These are phyloP conservation scores for Zosterops japonicus DNA, from an alignment of 2,113 vertebrate genomes.

Conservation along the genomic window DNA sequence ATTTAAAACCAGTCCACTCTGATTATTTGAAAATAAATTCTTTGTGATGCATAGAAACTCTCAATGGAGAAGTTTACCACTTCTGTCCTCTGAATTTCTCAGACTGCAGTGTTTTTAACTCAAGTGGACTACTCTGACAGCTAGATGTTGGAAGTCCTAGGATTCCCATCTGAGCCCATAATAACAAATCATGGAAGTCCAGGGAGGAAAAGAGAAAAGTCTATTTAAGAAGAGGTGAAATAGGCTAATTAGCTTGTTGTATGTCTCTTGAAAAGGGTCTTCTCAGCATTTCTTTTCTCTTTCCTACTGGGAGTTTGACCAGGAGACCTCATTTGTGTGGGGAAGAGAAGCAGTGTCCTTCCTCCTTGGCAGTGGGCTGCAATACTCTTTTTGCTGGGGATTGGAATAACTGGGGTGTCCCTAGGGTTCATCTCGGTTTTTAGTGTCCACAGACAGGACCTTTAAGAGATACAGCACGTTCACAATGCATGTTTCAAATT, in stretches of 20 bases:
- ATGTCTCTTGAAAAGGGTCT: background rate
- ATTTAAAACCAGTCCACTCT: background rate
- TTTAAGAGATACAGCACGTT: background rate
- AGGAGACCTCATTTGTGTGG: background rate
- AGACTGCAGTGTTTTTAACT: background rate
- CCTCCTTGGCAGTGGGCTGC: background rate
- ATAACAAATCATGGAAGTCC: background rate
- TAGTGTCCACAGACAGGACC: background rate
- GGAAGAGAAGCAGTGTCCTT: background rate
- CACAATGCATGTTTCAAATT: background rate
- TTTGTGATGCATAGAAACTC: background rate
- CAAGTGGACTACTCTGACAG: rapidly evolving
- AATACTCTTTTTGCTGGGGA: background rate
- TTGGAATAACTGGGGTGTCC: background rate
- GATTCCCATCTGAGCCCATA: background rate
- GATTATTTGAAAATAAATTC: background rate
- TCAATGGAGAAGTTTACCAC: background rate
- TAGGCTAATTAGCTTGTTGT: background rate
- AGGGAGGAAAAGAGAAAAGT: background rate
- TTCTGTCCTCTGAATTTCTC: background rate
- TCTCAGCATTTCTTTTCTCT: background rate
- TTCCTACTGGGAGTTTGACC: background rate
- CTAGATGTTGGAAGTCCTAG: background rate
- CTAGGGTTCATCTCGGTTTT: background rate
- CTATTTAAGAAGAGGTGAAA: background rate